Base-by-base conservation (phyloP, 2,113 vertebrate genomes). In the Lampris incognitus region DNA sequence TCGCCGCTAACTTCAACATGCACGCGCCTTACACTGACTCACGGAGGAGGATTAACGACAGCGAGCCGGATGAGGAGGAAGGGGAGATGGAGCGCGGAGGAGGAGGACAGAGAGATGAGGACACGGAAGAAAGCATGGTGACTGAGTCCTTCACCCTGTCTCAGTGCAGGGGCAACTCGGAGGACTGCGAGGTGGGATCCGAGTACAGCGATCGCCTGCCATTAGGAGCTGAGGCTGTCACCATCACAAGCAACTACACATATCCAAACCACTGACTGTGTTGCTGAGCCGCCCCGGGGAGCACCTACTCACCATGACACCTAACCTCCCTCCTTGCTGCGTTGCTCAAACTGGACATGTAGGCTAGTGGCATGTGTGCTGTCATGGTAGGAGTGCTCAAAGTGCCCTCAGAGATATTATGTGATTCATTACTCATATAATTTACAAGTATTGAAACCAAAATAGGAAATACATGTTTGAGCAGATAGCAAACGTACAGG, bases 181-280 rank as follows among this genome's bases (percentile, higher is more conserved):
- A 98, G 46, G 96, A 97, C 78, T 97, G 96, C 5, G 98, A 99
- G 78, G 92, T 94, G 0, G 94, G 93, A 37, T 99, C 97, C 0
- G 97, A 99, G 78, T 97, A 96, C 85, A 99, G 97, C 1, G 97
- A 99, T 38, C 92, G 95, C 78, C 89, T 99, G 60, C 97, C 97
- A 0, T 83, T 98, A 52, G 98, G 97, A 0, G 97, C 97, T 0
- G 98, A 99, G 81, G 97, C 98, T 0, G 95, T 98, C 36, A 96
- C 94, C 84, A 96, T 99, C 70, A 93, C 88, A 11, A 94, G 95
- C 77, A 97, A 97, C 83, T 98, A 96, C 86, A 93, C 93, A 83
- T 94, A 96, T 69, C 94, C 95, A 0, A 92, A 90, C n/a, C 93
- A 95, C 78, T 98, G 94, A 96, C 42, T 40, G 6, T 41, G 0